These are phyloP conservation scores for Nebria salina DNA, from an alignment of 2,888 invertebrate genomes.

Conservation along the genomic window DNA sequence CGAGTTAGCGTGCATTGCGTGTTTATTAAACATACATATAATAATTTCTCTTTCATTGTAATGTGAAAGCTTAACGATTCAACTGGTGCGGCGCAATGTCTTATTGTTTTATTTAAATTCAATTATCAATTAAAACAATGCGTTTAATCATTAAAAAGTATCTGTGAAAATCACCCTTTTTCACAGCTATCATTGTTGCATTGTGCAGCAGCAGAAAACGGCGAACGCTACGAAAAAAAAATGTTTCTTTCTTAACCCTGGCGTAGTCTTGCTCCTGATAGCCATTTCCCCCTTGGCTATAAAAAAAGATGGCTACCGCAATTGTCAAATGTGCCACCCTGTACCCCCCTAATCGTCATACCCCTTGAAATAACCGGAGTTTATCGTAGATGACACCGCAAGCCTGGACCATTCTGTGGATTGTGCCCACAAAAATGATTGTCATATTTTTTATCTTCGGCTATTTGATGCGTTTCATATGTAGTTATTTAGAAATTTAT, in stretches of 20 bases:
- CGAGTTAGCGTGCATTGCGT: background rate
- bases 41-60: background rate
- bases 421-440: background rate
- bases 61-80: background rate
- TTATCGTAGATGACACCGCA: background rate
- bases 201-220: background rate
- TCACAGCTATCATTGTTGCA: background rate
- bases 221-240: background rate
- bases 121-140: background rate
- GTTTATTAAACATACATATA: background rate
- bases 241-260: background rate
- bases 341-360: background rate
- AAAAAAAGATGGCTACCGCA: background rate
- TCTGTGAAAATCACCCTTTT: background rate
- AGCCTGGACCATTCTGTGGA: background rate
- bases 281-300: background rate
- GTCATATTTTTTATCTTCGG: slow-evolving; percentile 1
- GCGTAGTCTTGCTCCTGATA: background rate
- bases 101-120: background rate
- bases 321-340: background rate
- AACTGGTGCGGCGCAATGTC: background rate
- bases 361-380: background rate
- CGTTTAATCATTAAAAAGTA: background rate
- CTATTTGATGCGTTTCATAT: background rate
- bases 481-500: background rate